A percentile compares a stretch with the other conserved stretches of the same genome.
These are phyloP conservation scores for Ceuthmochares aereus DNA, from an alignment of 2,113 vertebrate genomes.

Conservation along the genomic window DNA sequence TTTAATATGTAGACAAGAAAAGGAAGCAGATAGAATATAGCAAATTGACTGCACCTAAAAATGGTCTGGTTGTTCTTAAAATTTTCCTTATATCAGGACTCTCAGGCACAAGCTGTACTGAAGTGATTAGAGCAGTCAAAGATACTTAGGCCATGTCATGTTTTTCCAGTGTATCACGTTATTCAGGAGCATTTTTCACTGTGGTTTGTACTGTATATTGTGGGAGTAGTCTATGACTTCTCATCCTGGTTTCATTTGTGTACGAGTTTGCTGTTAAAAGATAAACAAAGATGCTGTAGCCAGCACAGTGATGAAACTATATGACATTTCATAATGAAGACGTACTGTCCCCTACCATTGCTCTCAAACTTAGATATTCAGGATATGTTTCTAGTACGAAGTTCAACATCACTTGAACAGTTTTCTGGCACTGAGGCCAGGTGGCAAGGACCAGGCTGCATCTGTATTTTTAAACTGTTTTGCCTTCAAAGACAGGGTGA, in stretches of 20 bases:
- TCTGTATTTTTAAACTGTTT: neutral
- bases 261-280: neutral
- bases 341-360: neutral
- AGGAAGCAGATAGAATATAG: neutral
- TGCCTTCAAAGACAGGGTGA: neutral
- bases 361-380: neutral
- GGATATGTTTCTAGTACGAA: neutral
- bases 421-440: neutral
- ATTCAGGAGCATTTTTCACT: neutral
- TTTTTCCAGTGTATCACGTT: neutral
- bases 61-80: accelerated
- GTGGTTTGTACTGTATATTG: neutral
- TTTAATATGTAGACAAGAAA: neutral
- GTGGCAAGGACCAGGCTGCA: neutral
- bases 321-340: neutral
- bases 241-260: neutral
- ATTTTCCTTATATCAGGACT: neutral
- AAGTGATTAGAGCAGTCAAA: neutral
- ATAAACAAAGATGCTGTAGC: neutral
- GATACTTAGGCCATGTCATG: neutral
- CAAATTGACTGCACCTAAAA: neutral
- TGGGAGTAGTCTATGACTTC: neutral
- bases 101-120: neutral
- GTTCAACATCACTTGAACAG: neutral
- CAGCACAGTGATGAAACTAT: neutral